These are phyloP conservation scores for Stichodactyla helianthus DNA, from an alignment of 64 coral and sea anemone genomes.

Conservation along the genomic window DNA sequence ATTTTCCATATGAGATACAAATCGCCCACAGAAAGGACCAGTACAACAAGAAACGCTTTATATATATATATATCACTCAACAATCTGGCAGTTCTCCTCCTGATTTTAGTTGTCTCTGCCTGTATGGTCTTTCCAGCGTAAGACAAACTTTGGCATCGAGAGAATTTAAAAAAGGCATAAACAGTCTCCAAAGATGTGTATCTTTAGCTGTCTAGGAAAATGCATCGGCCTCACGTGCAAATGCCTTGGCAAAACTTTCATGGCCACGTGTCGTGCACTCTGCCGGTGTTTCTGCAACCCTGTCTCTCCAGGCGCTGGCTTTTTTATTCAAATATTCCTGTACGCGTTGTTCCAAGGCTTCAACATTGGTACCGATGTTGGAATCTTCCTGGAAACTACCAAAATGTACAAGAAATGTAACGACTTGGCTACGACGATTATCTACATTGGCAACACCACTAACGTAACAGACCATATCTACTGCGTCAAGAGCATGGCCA, in stretches of 20 bases:
- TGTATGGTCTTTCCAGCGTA: background rate
- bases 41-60: no score
- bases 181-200: background rate
- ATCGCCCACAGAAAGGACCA: no score
- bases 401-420: constrained; percentile 65
- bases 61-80: no score
- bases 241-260: constrained; percentile 69
- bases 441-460: constrained; percentile 37
- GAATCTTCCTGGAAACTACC: constrained; percentile 76
- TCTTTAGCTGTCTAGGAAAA: constrained; percentile 34
- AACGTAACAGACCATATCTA: constrained; percentile 71
- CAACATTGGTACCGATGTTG: constrained; percentile 93
- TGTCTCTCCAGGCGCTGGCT: constrained; percentile 66
- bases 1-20: no score
- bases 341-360: constrained; percentile 88
- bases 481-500: constrained; percentile 41
- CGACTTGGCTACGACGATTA: constrained; percentile 42
- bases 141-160: background rate
- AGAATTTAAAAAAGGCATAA: background rate
- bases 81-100: no score
- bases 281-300: constrained; percentile 81
- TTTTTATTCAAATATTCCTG: constrained; percentile 77
- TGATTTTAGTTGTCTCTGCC: background rate
- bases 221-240: constrained; percentile 43
- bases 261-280: constrained; percentile 68